phyloP scores from a whole-genome alignment of 2,888 invertebrate genomes.

The Lobophora halterata region DNA sequence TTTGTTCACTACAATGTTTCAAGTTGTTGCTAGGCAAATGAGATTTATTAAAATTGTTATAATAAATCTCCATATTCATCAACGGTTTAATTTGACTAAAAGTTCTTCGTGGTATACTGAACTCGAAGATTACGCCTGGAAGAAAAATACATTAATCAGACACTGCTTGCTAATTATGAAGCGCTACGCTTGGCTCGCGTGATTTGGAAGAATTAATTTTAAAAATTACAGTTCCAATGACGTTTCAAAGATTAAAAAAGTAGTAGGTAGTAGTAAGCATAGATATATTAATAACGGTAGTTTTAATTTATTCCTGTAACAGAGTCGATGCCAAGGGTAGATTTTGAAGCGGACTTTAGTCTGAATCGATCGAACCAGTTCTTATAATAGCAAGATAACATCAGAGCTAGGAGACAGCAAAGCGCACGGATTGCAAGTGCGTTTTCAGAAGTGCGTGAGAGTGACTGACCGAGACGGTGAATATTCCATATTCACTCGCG shows the following conservation, averaged over 20 bases:
- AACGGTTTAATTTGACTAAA: conserved; percentile 8
- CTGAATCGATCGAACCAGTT: no score
- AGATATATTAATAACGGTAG: no score
- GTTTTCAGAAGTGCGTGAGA: conserved; percentile 47
- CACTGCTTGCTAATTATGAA: conserved; percentile 63
- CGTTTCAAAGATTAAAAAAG: conserved; percentile 34
- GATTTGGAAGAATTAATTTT: conserved; percentile 54
- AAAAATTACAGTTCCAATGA: conserved; percentile 38
- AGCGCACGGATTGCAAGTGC: no score
- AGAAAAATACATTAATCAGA: conserved; percentile 64
- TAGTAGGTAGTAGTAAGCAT: conserved; percentile 33
- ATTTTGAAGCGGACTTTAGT: no score
- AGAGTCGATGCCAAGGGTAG: no score
- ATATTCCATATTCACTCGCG: conserved; percentile 53
- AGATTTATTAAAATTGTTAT: conserved; percentile 11
- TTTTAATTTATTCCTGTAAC: no score
- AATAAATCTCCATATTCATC: no score
- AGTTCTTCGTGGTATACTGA: conserved; percentile 32
- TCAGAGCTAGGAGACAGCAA: no score
- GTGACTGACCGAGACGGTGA: conserved; percentile 66
- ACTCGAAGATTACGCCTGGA: conserved; percentile 41
- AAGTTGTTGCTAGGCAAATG: conserved; percentile 1
- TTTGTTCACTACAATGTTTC: not conserved
- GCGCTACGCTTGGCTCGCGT: conserved; percentile 60
- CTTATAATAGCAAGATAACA: no score